These are phyloP conservation scores for Lucilia cuprina DNA, from an alignment of 1,140 invertebrate genomes.

Conservation along the genomic window DNA sequence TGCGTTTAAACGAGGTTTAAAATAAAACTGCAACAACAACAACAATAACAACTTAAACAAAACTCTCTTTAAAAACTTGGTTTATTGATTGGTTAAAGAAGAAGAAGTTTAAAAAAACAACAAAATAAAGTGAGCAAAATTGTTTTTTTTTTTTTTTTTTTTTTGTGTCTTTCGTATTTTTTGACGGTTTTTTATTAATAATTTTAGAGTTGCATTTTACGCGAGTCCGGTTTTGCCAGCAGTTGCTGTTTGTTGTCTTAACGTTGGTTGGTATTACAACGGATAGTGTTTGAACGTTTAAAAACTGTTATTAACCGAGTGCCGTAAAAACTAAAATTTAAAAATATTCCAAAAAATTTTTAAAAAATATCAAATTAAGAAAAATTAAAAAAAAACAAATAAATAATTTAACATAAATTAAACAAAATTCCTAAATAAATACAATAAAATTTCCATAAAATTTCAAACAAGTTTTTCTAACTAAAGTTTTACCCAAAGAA, in stretches of 20 bases:
- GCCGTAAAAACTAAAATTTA: not conserved
- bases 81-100: not conserved
- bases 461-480: not conserved
- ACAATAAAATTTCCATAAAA: too few species aligned
- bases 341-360: not conserved
- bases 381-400: not conserved
- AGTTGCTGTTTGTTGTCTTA: not conserved
- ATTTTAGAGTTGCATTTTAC: slow-evolving; percentile 13
- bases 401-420: too few species aligned
- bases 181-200: not conserved
- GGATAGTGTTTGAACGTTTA: not conserved
- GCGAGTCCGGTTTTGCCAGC: slow-evolving; percentile 18
- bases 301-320: not conserved
- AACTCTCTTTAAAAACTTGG: too few species aligned
- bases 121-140: not conserved
- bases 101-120: not conserved
- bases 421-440: too few species aligned
- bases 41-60: too few species aligned
- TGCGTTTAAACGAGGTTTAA: not conserved
- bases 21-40: not conserved
- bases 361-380: too few species aligned
- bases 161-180: not conserved
- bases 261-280: not conserved
- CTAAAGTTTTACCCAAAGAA: too few species aligned
- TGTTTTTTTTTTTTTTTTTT: not conserved